Evolutionary conservation across 2,113 vertebrate genomes (phyloP).

Genomic region (Chlorodrepanis virens): DNA sequence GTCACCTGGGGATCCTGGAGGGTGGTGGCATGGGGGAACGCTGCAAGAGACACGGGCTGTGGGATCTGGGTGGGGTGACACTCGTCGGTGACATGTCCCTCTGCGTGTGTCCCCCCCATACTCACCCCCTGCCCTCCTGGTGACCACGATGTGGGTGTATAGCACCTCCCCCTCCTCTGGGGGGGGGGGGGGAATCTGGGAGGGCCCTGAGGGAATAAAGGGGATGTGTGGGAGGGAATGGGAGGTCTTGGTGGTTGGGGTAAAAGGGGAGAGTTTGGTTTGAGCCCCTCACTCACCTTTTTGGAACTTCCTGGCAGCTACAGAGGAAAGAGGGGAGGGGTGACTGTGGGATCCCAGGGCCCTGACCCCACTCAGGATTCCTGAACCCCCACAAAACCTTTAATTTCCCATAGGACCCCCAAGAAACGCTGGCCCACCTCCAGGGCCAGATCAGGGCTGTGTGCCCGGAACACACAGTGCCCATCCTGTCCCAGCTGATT

Average conservation of each 20-base stretch:
- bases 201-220: neutral
- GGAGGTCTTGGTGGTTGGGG: too few relatives aligned
- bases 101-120: neutral
- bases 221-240: neutral
- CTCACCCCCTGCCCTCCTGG: neutral
- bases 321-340: neutral
- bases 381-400: too few relatives aligned
- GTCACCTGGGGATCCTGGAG: neutral
- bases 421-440: neutral
- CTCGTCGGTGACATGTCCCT: neutral
- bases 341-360: neutral
- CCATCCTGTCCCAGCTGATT: too few relatives aligned
- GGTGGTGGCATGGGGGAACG: neutral
- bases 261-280: neutral
- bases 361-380: neutral
- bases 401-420: accelerated
- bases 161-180: neutral
- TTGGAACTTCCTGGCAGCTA: neutral
- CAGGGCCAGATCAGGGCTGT: too few relatives aligned
- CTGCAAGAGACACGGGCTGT: neutral
- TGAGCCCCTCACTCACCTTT: neutral
- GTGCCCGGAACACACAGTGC: too few relatives aligned
- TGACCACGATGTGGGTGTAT: neutral
- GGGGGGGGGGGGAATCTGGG: neutral
- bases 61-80: neutral